A percentile compares a stretch with the other conserved stretches of the same genome.
Evolutionary conservation across 1,140 invertebrate genomes (phyloP).

Genomic region (Drosophila quadrilineata): DNA sequence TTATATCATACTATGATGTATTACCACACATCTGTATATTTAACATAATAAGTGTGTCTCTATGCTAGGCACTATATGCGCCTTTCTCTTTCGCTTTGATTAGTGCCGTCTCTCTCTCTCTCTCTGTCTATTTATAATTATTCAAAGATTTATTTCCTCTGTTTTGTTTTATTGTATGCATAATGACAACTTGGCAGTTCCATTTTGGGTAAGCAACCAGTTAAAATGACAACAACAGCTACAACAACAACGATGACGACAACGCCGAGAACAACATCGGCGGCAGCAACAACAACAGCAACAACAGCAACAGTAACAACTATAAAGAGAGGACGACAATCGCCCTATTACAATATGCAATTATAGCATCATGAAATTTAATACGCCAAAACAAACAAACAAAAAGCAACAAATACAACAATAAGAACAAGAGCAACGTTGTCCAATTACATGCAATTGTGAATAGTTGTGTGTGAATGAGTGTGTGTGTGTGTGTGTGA

Average conservation of each 20-base stretch:
- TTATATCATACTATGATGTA: too few species aligned
- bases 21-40: too few species aligned
- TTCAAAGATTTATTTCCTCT: slow-evolving; percentile 10
- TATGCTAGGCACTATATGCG: too few species aligned
- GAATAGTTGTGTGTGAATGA: too few species aligned
- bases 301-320: slow-evolving; percentile 2
- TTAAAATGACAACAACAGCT: slow-evolving; percentile 22
- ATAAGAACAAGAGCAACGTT: slow-evolving; percentile 36
- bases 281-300: background rate
- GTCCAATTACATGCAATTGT: slow-evolving; percentile 60
- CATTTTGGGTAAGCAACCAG: slow-evolving; percentile 28
- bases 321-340: slow-evolving; percentile 21
- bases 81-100: too few species aligned
- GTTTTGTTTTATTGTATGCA: slow-evolving; percentile 2
- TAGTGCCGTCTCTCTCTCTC: too few species aligned
- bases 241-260: background rate
- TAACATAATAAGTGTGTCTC: too few species aligned
- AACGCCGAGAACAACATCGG: slow-evolving; percentile 11
- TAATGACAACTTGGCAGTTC: slow-evolving; percentile 24
- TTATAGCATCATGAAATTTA: slow-evolving; percentile 73
- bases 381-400: slow-evolving; percentile 59
- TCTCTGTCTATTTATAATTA: background rate
- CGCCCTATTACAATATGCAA: slow-evolving; percentile 59
- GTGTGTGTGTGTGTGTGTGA: slow-evolving; percentile 20
- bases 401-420: slow-evolving; percentile 28